These are phyloP conservation scores for Furnarius figulus DNA, from an alignment of 2,113 vertebrate genomes.

Conservation along the genomic window DNA sequence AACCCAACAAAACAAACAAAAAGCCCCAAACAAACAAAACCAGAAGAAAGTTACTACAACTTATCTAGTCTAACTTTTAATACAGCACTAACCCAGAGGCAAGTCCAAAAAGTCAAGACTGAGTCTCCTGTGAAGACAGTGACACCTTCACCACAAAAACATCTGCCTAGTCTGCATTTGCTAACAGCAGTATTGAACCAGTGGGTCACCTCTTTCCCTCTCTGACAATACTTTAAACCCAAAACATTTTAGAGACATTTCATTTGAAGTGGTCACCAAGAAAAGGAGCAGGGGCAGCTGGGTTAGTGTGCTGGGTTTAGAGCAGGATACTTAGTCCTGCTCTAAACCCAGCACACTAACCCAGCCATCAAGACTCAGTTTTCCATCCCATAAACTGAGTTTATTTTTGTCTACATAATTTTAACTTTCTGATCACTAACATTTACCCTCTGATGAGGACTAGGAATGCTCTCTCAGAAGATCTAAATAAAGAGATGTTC, in stretches of 20 bases:
- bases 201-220: background rate
- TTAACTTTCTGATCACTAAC: slow-evolving; percentile 25
- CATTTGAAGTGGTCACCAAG: background rate
- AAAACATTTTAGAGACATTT: background rate
- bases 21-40: background rate
- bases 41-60: background rate
- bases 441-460: slow-evolving; percentile 25
- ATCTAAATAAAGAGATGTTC: slow-evolving; percentile 27
- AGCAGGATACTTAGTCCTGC: background rate
- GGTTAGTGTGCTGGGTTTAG: background rate
- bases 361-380: background rate
- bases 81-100: background rate
- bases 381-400: background rate
- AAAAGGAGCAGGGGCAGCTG: background rate
- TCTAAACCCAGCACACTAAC: background rate
- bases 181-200: background rate
- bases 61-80: background rate
- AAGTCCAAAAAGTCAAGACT: background rate
- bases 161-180: background rate
- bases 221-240: background rate
- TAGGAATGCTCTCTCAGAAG: slow-evolving; percentile 20
- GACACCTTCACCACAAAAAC: background rate
- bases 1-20: too few relatives aligned
- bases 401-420: slow-evolving; percentile 53
- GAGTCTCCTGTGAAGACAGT: background rate